phyloP scores from a whole-genome alignment of 2,113 vertebrate species.

The Oceanites oceanicus region DNA sequence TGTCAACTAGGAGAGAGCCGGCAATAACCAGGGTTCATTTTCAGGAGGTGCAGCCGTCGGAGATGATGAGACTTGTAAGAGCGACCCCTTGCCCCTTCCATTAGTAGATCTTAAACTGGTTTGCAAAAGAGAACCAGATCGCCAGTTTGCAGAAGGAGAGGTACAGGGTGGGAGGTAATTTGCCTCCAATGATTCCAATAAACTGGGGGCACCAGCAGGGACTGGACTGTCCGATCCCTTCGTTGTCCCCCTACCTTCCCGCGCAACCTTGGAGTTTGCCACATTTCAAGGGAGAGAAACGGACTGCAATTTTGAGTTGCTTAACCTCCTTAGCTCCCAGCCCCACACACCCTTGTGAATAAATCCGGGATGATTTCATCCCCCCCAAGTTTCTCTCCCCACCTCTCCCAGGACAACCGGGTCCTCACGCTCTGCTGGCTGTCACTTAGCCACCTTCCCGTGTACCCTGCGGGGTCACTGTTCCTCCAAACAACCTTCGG shows the following conservation, averaged over 20 bases:
- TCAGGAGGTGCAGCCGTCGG: neutral
- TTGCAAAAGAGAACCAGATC: neutral
- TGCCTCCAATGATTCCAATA: accelerated
- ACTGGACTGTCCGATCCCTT: accelerated
- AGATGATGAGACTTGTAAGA: neutral
- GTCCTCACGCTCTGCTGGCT: neutral
- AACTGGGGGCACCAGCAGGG: neutral
- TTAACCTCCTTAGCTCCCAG: neutral
- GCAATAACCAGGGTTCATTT: neutral
- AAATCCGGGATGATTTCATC: neutral
- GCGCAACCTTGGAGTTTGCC: neutral
- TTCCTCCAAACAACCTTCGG: neutral
- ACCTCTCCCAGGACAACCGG: neutral
- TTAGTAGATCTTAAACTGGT: neutral
- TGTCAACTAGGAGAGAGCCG: neutral
- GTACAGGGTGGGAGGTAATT: neutral
- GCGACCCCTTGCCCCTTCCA: neutral
- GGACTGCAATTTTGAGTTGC: accelerated
- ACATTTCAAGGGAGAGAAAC: accelerated
- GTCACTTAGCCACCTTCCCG: neutral
- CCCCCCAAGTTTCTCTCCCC: neutral
- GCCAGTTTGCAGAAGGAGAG: neutral
- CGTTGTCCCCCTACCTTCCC: accelerated
- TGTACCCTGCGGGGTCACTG: accelerated
- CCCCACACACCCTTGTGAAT: accelerated